Percentiles rank a stretch among this genome's conserved stretches.
Conservation (phyloP, 30 jellyfish, hydroid and myxozoan genomes). For the Aurelia aurita complex sp. Pacific region DNA sequence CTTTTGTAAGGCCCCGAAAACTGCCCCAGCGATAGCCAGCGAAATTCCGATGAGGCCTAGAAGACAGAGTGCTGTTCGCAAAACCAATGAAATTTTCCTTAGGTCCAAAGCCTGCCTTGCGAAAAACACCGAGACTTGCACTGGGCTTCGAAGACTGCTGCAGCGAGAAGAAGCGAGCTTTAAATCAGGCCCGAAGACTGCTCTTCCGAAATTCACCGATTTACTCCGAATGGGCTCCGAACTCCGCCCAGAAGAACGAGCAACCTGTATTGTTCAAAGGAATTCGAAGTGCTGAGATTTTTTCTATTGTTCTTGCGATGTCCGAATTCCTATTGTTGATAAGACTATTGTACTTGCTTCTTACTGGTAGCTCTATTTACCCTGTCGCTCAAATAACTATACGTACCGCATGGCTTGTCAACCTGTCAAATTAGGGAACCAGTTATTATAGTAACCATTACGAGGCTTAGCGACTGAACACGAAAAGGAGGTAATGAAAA, state of each 20-base stretch:
- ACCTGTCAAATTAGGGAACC: conserved; percentile 26
- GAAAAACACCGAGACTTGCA: no score
- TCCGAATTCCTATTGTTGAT: conserved; percentile 41
- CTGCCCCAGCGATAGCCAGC: no score
- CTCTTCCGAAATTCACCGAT: no score
- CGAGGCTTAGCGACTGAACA: conserved; percentile 11
- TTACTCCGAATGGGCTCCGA: neutral
- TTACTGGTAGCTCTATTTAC: conserved; percentile 36
- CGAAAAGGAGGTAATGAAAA: neutral
- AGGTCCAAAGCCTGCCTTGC: no score
- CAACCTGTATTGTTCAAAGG: conserved; percentile 16
- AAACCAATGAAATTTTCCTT: no score
- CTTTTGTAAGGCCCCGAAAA: no score
- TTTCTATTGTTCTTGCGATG: conserved; percentile 39
- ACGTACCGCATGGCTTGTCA: conserved; percentile 4
- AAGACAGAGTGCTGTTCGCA: no score
- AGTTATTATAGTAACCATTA: neutral
- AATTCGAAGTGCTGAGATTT: conserved; percentile 46
- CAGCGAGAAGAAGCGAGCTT: no score
- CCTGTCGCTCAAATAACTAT: no score
- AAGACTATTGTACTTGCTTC: conserved; percentile 50
- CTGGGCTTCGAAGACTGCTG: no score
- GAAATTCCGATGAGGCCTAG: no score
- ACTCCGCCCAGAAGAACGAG: neutral
- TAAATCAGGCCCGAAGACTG: no score